Evolutionary conservation across 2,113 vertebrate genomes (phyloP).

Genomic region (Pelmatolapia mariae): DNA sequence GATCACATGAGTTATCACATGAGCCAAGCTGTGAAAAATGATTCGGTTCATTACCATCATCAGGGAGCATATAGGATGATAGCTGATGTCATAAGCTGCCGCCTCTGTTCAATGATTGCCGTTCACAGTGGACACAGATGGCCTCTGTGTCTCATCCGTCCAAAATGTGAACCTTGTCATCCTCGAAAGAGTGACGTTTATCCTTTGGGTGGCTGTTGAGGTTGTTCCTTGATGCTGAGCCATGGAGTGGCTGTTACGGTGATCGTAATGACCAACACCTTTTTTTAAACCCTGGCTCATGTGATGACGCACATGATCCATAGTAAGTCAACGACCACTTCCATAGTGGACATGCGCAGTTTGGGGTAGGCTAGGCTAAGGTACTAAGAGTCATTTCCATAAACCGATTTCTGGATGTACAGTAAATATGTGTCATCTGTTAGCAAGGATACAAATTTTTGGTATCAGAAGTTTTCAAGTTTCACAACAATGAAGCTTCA

Average conservation of each 20-base stretch:
- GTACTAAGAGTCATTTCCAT: not conserved
- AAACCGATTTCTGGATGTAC: not conserved
- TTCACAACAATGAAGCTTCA: not conserved
- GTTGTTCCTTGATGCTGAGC: not conserved
- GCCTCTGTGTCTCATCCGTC: not conserved
- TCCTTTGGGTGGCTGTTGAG: not conserved
- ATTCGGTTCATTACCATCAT: not conserved
- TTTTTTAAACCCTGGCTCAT: not conserved
- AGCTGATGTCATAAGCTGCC: not conserved
- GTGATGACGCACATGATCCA: not conserved
- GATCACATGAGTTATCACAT: not conserved
- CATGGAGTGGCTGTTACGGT: not conserved
- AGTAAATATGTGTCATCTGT: not conserved
- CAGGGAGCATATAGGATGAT: not conserved
- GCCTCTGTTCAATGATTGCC: not conserved
- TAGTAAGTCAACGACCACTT: not conserved
- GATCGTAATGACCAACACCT: not conserved
- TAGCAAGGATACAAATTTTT: not conserved
- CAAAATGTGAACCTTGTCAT: not conserved
- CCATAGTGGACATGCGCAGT: rapidly evolving
- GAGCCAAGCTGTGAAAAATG: not conserved
- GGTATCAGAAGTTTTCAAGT: not conserved
- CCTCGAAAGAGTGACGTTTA: not conserved
- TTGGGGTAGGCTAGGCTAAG: rapidly evolving
- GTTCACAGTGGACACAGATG: not conserved